Evolutionary conservation across 2,113 vertebrate genomes (phyloP).

Genomic region (Callaeas wilsoni): DNA sequence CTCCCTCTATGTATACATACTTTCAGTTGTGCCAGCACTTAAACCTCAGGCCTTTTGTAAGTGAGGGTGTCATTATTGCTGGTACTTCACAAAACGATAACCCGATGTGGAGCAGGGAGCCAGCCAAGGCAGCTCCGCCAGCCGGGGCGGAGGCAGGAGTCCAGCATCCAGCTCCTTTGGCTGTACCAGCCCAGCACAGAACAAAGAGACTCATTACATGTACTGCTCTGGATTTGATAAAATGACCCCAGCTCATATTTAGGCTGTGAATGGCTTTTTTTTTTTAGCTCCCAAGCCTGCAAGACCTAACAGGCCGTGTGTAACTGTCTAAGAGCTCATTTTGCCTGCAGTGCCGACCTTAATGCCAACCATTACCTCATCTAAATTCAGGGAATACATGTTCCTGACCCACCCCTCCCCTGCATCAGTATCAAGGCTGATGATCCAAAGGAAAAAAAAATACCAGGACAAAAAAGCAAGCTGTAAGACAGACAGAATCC

Average conservation of each 20-base stretch:
- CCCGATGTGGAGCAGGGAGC: rapidly evolving
- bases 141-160: background rate
- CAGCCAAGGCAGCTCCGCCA: background rate
- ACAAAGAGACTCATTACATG: constrained; percentile 18
- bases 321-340: constrained; percentile 38
- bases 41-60: background rate
- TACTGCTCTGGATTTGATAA: background rate
- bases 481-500: background rate
- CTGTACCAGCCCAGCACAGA: background rate
- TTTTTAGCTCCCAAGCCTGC: background rate
- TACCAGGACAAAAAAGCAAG: background rate
- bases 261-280: constrained; percentile 5
- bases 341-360: background rate
- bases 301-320: constrained; percentile 9
- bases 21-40: background rate
- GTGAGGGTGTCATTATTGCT: background rate
- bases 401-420: background rate
- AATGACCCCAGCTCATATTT: background rate
- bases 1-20: background rate
- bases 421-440: background rate
- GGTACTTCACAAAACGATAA: background rate
- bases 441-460: background rate
- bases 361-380: constrained; percentile 50
- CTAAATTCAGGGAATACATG: constrained; percentile 18
- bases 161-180: background rate